A percentile compares a stretch with the other conserved stretches of the same genome.
Conservation (phyloP, 2,113 vertebrate genomes). For the Xyliphius kryptos region DNA sequence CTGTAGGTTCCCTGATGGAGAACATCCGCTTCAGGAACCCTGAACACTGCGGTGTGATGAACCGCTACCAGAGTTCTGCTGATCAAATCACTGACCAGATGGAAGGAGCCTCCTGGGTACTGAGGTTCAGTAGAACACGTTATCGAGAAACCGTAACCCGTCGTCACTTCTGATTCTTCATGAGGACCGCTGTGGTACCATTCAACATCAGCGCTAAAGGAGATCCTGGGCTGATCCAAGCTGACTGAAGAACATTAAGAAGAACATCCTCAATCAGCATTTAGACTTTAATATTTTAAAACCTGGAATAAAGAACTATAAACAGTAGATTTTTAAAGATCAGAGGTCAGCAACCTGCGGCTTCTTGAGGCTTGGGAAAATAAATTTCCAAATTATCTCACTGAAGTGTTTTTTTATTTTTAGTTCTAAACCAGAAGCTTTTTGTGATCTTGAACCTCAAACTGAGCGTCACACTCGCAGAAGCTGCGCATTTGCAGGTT, state of each 20-base stretch:
- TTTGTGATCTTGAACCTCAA: too few relatives aligned
- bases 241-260: conserved; percentile 10
- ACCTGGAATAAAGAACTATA: too few relatives aligned
- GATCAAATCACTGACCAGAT: conserved; percentile 13
- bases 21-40: conserved; percentile 21
- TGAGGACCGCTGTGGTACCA: not conserved
- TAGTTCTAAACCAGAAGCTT: too few relatives aligned
- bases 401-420: too few relatives aligned
- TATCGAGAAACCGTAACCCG: conserved; percentile 26
- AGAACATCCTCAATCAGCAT: too few relatives aligned
- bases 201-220: conserved; percentile 8
- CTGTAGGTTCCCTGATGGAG: conserved; percentile 38
- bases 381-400: too few relatives aligned
- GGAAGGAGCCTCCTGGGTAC: conserved; percentile 9
- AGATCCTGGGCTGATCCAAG: conserved; percentile 25
- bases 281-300: too few relatives aligned
- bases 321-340: too few relatives aligned
- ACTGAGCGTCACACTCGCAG: too few relatives aligned
- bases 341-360: too few relatives aligned
- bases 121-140: conserved; percentile 31
- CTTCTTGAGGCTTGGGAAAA: too few relatives aligned
- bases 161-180: conserved; percentile 21
- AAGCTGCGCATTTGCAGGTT: too few relatives aligned
- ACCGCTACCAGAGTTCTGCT: conserved; percentile 7
- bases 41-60: conserved; percentile 24